Evolutionary conservation across 2,113 vertebrate genomes (phyloP).

Genomic region (Stomatorhinus ivindoensis): DNA sequence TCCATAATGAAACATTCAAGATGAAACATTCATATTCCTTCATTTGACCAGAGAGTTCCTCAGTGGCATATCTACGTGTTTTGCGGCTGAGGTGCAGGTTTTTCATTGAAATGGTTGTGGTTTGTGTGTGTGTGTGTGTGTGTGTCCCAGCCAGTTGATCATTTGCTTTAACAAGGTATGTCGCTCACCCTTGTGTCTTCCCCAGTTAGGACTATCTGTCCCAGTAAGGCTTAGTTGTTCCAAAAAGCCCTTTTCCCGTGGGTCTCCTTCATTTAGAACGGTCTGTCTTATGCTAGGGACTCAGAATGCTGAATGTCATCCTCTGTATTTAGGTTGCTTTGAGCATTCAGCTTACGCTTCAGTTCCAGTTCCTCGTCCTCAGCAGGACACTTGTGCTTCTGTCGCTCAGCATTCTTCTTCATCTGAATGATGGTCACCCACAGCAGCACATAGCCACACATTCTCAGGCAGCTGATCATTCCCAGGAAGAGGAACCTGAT

Average conservation of each 20-base stretch:
- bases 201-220: background rate
- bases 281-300: background rate
- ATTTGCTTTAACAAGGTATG: background rate
- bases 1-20: background rate
- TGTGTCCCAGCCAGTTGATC: background rate
- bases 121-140: background rate
- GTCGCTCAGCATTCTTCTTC: constrained; percentile 17
- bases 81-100: background rate
- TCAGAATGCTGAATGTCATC: background rate
- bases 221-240: background rate
- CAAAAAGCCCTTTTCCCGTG: background rate
- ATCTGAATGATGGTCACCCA: constrained; percentile 20
- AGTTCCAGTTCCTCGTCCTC: background rate
- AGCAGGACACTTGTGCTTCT: background rate
- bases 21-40: background rate
- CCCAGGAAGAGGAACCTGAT: constrained; percentile 32
- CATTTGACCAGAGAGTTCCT: background rate
- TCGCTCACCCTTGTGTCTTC: background rate
- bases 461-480: background rate
- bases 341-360: constrained; percentile 2
- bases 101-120: background rate
- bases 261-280: background rate
- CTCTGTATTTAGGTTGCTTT: background rate
- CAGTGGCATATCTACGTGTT: background rate
- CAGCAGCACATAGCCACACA: constrained; percentile 14